These are phyloP conservation scores for Dasyurus viverrinus DNA, from an alignment of 2,113 vertebrate species.

Conservation along the genomic window DNA sequence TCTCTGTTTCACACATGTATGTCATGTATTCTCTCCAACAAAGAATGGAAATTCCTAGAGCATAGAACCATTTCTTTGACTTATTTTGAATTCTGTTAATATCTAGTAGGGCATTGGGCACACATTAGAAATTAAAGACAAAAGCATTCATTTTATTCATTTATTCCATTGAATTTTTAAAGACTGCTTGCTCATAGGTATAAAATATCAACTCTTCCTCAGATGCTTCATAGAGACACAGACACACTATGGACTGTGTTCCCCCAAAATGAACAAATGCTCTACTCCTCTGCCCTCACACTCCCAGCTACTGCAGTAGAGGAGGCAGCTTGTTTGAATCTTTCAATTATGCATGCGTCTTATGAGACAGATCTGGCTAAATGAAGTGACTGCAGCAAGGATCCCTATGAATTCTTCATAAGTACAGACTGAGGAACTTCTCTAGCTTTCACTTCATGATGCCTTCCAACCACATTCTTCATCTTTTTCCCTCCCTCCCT, in stretches of 20 bases:
- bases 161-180: background rate
- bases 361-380: constrained; percentile 79
- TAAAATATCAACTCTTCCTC: background rate
- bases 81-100: background rate
- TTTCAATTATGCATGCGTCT: constrained; percentile 78
- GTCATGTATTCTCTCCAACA: background rate
- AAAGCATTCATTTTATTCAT: background rate
- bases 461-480: constrained; percentile 80
- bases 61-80: background rate
- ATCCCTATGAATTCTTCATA: constrained; percentile 83
- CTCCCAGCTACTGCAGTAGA: background rate
- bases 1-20: background rate
- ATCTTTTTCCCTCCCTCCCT: constrained; percentile 41
- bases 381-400: constrained; percentile 74
- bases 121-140: background rate
- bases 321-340: constrained; percentile 38
- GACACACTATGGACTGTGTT: accelerated
- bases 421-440: constrained; percentile 74
- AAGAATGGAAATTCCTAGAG: background rate
- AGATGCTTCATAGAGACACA: background rate
- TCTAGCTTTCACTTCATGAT: constrained; percentile 74
- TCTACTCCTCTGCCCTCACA: no score
- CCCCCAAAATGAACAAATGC: background rate
- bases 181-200: background rate
- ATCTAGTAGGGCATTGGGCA: background rate